These are phyloP conservation scores for Tragelaphus strepsiceros DNA, from an alignment of 2,113 vertebrate species.

Conservation along the genomic window DNA sequence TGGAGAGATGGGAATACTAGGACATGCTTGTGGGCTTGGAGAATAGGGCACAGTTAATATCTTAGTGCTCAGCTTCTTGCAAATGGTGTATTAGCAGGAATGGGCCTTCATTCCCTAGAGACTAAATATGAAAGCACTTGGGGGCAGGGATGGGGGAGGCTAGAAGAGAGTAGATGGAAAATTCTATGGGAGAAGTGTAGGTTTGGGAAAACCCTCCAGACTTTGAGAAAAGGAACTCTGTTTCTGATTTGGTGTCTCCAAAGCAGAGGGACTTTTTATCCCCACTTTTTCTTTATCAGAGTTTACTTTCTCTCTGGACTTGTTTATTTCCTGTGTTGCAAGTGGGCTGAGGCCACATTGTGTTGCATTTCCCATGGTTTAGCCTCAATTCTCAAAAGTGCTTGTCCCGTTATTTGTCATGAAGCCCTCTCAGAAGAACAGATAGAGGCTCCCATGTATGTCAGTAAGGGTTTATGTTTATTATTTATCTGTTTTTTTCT, in stretches of 20 bases:
- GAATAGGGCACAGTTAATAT: not conserved
- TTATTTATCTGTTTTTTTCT: constrained; percentile 42
- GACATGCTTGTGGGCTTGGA: not conserved
- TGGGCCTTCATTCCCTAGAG: not conserved
- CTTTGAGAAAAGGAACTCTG: not conserved
- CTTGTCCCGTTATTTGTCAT: not conserved
- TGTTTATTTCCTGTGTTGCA: constrained; percentile 37
- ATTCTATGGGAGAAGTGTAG: not conserved
- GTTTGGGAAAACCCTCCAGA: not conserved
- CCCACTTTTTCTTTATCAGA: not conserved
- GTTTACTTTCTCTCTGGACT: constrained; percentile 50
- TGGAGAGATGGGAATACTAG: not conserved
- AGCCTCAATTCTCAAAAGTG: constrained; percentile 33
- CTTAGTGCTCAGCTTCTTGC: not conserved
- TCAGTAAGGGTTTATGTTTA: constrained; percentile 24
- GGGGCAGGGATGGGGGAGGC: fast-evolving
- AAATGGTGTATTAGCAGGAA: not conserved
- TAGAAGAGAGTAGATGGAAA: not conserved
- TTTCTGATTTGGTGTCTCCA: not conserved
- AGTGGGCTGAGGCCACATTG: constrained; percentile 26
- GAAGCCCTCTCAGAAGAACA: constrained; percentile 21
- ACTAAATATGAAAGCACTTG: not conserved
- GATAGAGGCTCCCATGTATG: constrained; percentile 21
- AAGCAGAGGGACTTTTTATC: constrained; percentile 19
- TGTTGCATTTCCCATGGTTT: constrained; percentile 18